Percentiles rank a stretch among this genome's conserved stretches.
These are phyloP conservation scores for Branchipolynoe longqiensis DNA, from an alignment of 2,888 invertebrate species.

Conservation along the genomic window DNA sequence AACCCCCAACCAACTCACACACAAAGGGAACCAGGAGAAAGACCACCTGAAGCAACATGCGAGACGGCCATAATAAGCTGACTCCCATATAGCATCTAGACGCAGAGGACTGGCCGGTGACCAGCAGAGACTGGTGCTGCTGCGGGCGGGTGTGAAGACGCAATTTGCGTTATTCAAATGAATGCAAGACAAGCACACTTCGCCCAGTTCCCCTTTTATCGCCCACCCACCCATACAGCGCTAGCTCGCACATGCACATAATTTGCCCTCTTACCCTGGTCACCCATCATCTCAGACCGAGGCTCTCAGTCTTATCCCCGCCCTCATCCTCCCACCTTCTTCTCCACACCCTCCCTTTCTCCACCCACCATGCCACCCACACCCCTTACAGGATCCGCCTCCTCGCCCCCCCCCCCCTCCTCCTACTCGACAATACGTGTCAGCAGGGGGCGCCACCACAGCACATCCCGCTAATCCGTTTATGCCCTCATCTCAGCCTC, in stretches of 20 bases:
- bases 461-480: slow-evolving; percentile 47
- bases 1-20: too few relatives aligned
- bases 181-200: not conserved
- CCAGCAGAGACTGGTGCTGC: too few relatives aligned
- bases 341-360: not conserved
- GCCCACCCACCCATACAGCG: not conserved
- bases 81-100: too few relatives aligned
- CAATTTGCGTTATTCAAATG: too few relatives aligned
- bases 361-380: not conserved
- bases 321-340: not conserved
- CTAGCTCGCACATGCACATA: slow-evolving; percentile 13
- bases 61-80: too few relatives aligned
- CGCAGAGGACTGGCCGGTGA: too few relatives aligned
- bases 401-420: too few relatives aligned
- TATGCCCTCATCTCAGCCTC: slow-evolving; percentile 32
- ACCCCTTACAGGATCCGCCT: slow-evolving; percentile 11
- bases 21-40: too few relatives aligned
- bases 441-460: slow-evolving; percentile 10
- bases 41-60: too few relatives aligned
- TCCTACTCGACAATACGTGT: slow-evolving; percentile 25
- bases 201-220: not conserved
- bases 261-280: slow-evolving; percentile 14
- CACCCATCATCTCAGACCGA: slow-evolving; percentile 32
- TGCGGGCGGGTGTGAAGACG: too few relatives aligned
- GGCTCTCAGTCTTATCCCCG: not conserved